Evolutionary conservation across 2,113 vertebrate species (phyloP), one percentile per base, ranked within the genome.

Genomic region (Eclectus roratus): DNA sequence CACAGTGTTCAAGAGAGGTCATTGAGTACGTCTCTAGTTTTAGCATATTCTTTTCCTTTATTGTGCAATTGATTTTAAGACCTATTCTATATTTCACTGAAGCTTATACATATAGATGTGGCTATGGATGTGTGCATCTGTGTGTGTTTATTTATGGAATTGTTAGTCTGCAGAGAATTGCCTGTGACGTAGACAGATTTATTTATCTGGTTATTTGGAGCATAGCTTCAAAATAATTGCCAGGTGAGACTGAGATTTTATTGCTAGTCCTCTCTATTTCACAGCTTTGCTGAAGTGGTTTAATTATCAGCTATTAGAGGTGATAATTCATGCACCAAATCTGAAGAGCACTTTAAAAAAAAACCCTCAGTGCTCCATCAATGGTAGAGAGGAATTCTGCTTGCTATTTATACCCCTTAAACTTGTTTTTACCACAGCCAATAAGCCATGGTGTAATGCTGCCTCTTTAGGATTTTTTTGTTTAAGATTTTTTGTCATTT

Each of bases 241-340:
- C 89, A 96, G 91, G 93, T 91, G 88, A 95, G 74, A 92, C 1
- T 80, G 60, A 93, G 56, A 89, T 91, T 85, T 97, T 89, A 94
- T 89, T 88, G 88, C 69, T 74, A 91, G 68, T 94, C 88, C 83
- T 94, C 70, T 93, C 56, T 94, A 65, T 95, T 96, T 92, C 93
- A 96, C 94, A 97, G 93, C 50, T 97, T 96, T 92, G 56, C 91
- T 96, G 86, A 93, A 97, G 93, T 89, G 74, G 53, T 97, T 97
- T 97, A 97, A 97, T 97, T 97, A 96, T 96, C 97, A 96, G 72
- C 93, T 97, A 97, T 97, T 98, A 98, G 82, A 97, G 69, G 96
- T 94, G 93, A 94, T 97, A 97, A 98, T 97, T 94, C 96, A 97
- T 96, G 93, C 94, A 88, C 84, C 56, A 94, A 77, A 94, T 97